Evolutionary conservation across 2,888 invertebrate species (phyloP), one percentile per base, ranked within the genome.

Genomic region (Rapana venosa): DNA sequence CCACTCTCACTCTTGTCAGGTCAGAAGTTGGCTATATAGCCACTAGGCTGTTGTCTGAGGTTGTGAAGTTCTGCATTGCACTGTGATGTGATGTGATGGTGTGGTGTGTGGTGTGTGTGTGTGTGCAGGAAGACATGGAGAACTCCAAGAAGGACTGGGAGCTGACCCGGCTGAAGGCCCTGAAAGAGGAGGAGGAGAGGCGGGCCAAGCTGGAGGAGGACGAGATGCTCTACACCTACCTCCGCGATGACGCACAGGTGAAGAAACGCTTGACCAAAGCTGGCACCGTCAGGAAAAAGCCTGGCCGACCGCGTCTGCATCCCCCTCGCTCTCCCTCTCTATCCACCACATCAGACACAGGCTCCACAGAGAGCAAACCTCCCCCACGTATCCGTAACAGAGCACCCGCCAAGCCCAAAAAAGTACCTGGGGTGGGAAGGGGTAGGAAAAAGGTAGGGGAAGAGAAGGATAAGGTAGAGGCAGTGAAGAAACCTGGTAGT

Each of bases 221-320:
- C 90, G 97, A 97, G 93, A 97, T 97, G 94, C 97, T 97, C 92
- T 96, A 98, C 94, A 98, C 98, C 47, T 98, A 97, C 96, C 97
- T 97, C 88, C 97, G 97, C 91, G 97, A 97, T 96, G 98, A 98
- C 95, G 97, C 98, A 93, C 98, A 98, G 98, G 98, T 98, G 97
- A 97, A 97, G 96, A 93, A 91, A 88, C 91, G 91, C n/a, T 91
- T 92, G 66, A 90, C 85, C 74, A 92, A 91, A 70, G 90, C 90
- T 66, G 79, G 79, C 77, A 87, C 58, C 35, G 35, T 88, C 36
- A 88, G 83, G 58, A 83, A 70, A 20, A 74, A 58, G 77, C 84
- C 90, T 30, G 88, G 88, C 22, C 79, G 88, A 1, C 88, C 87
- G 56, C 66, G 56, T 32, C 61, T 79, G 61, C 66, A 32, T 0